Conservation (phyloP, 2,113 vertebrate species). For the Lagopus leucura region DNA sequence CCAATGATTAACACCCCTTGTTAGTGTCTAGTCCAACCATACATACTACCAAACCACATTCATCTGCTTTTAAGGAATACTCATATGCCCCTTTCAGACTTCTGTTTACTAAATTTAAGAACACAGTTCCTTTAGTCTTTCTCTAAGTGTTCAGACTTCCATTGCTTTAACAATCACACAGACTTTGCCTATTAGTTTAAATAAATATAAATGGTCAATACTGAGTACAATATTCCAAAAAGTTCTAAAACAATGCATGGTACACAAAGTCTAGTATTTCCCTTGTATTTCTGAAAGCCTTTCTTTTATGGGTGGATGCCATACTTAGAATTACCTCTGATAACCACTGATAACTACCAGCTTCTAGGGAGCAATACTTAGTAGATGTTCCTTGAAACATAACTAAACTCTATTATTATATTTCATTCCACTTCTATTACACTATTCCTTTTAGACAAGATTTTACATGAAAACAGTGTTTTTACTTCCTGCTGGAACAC, state of each 20-base stretch:
- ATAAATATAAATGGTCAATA: neutral
- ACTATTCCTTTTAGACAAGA: neutral
- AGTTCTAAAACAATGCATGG: neutral
- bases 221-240: neutral
- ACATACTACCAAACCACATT: neutral
- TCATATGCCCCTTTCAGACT: neutral
- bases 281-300: neutral
- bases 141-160: neutral
- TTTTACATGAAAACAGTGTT: neutral
- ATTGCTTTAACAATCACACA: neutral
- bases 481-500: neutral
- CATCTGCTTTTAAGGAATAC: neutral
- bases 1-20: neutral
- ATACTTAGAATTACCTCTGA: neutral
- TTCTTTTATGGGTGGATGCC: neutral
- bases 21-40: neutral
- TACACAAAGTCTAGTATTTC: neutral
- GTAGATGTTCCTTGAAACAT: neutral
- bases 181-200: neutral
- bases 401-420: neutral
- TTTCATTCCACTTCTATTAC: neutral
- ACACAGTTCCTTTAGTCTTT: neutral
- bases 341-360: neutral
- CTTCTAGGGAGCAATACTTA: neutral
- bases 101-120: neutral